Evolutionary conservation across 2,797 vertebrate species (phyloP).

Genomic region (Cyclura pinguis): DNA sequence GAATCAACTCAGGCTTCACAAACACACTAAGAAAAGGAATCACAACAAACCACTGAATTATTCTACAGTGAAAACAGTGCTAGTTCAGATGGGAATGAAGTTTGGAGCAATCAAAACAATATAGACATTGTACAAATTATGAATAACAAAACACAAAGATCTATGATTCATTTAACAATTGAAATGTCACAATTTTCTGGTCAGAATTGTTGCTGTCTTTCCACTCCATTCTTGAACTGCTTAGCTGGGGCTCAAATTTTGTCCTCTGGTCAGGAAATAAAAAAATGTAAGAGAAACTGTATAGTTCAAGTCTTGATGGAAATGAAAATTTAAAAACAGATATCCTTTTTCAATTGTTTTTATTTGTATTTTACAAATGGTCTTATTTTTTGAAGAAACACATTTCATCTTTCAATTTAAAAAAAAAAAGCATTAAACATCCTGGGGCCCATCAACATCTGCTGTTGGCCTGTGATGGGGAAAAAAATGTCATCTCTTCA

Average conservation of each 20-base stretch:
- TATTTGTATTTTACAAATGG: constrained; percentile 37
- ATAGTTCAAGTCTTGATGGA: constrained; percentile 18
- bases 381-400: constrained; percentile 48
- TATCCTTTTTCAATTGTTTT: not conserved
- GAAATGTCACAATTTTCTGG: no score
- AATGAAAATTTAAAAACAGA: not conserved
- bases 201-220: not conserved
- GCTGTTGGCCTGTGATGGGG: constrained; percentile 46
- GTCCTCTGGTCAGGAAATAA: constrained; percentile 17
- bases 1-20: no score
- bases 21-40: no score
- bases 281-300: constrained; percentile 18
- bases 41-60: no score
- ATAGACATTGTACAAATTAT: no score
- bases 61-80: no score
- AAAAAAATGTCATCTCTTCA: constrained; percentile 49
- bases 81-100: no score
- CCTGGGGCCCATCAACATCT: constrained; percentile 26
- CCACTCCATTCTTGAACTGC: not conserved
- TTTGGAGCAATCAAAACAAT: no score
- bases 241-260: not conserved
- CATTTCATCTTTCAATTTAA: not conserved
- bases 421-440: constrained; percentile 43
- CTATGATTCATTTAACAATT: no score
- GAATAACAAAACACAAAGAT: no score